Base-by-base conservation (phyloP, 2,888 invertebrate species). In the Carabus problematicus region DNA sequence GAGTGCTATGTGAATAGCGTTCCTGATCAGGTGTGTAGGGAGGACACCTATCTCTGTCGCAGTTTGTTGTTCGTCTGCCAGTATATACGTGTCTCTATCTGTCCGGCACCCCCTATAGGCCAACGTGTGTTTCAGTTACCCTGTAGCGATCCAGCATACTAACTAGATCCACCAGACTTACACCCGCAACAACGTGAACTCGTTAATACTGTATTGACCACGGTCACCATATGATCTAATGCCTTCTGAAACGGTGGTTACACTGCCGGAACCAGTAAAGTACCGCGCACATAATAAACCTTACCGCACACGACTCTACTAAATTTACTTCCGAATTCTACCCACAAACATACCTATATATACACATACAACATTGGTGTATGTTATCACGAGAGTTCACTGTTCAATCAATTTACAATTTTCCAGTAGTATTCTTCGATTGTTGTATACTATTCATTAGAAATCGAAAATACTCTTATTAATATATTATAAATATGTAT, bases 121-220 rank as follows among this genome's bases (percentile, higher is more conserved):
- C 8, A 58, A 18, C 60, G 16, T 60, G 60, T 60, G 42, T 60
- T 60, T 60, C 60, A 60, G 60, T 60, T 60, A 60, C 45, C 60
- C 60, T 16, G 60, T 41, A 60, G n/a, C 60, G 42, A n/a, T 8
- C 14, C 45, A 45, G 60, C 60, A 60, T 60, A 60, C 60, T 60
- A 60, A 60, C 43, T 14, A 60, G 60, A 16, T 16, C 45, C 45
- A 3, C 2, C n/a, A 14, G 11, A 45, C 45, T 12, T 42, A 42
- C 42, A 42, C 14, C 11, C 14, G 12, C 3, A 8, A 16, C 9
- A 16, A 52, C 52, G 52, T 52, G 16, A 42, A 42, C 14, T 9
- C 39, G 60, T 60, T 29, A 60, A 60, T 60, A 60, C 19, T 60
- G 45, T 29, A 60, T 45, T 60, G 60, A 60, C n/a, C 45, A 16